Base-by-base conservation (phyloP, 2,797 vertebrate genomes). In the Buphagus erythrorhynchus region DNA sequence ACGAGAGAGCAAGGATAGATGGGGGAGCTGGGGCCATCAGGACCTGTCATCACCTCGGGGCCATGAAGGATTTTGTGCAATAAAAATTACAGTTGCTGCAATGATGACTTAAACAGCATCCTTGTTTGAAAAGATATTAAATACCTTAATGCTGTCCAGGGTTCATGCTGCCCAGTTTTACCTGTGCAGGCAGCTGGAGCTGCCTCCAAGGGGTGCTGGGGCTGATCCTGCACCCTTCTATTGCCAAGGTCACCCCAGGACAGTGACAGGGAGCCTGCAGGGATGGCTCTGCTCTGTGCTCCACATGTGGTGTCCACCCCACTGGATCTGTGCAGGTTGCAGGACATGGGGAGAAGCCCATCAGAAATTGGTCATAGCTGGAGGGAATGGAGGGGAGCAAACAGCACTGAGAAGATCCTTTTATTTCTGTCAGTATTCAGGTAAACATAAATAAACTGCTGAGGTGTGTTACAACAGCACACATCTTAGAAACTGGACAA, bases 301-400 rank as follows among this genome's bases (percentile, higher is more conserved):
- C 35, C 13, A 4, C 48, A 4, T 2, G 4, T 26, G 38, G 4
- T 15, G 11, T 7, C 46, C 46, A 25, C 7, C 49, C 51, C 9
- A 1, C 18, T 35, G 58, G n/a, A 5, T 31, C 46, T 10, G 7
- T 25, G 54, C 2, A 1, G 25, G 2, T 2, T 45, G n/a, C 1
- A 2, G 54, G 38, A 29, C 58, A 57, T 0, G 0, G 18, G 31
- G 59, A 73, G 21, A 16, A 76, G 15, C 29, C 33, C 59, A 38
- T 19, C 31, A 58, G 72, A 46, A 62, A n/a, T 1, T 26, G 14
- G 11, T 48, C 29, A 2, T 8, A 21, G 86, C 17, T 52, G 54
- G 26, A 43, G 54, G 33, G 29, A 82, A 38, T 22, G 69, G 29
- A 29, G 38, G 33, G 36, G 11, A 24, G 28, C 17, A 71, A 81